phyloP scores from a whole-genome alignment of 2,888 invertebrate genomes.

The Ormyrus nitidulus region DNA sequence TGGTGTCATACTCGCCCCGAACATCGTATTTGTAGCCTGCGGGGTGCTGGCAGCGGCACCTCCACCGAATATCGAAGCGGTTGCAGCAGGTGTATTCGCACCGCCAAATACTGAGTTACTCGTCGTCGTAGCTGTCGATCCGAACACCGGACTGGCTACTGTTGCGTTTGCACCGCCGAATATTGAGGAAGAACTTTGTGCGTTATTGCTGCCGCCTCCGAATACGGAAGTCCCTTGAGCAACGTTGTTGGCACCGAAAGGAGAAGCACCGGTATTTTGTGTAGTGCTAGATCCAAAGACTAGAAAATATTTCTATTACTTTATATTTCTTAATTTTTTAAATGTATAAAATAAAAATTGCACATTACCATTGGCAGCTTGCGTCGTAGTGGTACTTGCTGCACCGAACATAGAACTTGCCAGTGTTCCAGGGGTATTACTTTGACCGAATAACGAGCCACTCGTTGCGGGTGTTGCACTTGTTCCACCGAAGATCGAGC shows the following conservation, averaged over 20 bases:
- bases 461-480: neutral
- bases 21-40: slow-evolving; percentile 24
- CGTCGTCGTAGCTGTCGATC: slow-evolving; percentile 29
- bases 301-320: neutral
- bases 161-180: slow-evolving; percentile 13
- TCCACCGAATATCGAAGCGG: slow-evolving; percentile 60
- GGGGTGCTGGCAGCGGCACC: slow-evolving; percentile 27
- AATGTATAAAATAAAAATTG: neutral
- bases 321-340: neutral
- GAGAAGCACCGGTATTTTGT: neutral
- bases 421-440: neutral
- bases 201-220: neutral
- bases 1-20: slow-evolving; percentile 31
- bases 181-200: neutral
- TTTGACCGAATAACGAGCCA: slow-evolving; percentile 23
- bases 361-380: slow-evolving; percentile 13
- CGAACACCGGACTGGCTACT: slow-evolving; percentile 9
- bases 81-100: slow-evolving; percentile 38
- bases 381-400: slow-evolving; percentile 20
- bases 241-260: neutral
- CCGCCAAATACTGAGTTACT: slow-evolving; percentile 58
- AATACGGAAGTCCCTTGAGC: neutral
- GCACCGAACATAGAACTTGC: slow-evolving; percentile 50
- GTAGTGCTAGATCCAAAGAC: slow-evolving; percentile 23
- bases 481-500: slow-evolving; percentile 35